Percentiles rank a stretch among this genome's conserved stretches.
Evolutionary conservation across 2,113 vertebrate species (phyloP).

Genomic region (Himantopus leucocephalus): DNA sequence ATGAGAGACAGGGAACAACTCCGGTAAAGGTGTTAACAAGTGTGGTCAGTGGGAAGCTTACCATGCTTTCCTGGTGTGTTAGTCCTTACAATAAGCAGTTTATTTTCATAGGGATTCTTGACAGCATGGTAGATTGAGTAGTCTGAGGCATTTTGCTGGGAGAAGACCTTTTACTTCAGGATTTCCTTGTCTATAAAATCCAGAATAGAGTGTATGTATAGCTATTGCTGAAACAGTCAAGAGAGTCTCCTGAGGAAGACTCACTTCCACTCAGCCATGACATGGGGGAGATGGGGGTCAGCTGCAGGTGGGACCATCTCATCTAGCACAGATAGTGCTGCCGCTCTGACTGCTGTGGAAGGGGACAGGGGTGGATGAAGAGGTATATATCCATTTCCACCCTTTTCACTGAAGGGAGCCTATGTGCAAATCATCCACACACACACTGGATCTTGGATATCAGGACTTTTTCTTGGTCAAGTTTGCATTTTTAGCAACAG

Average conservation of each 20-base stretch:
- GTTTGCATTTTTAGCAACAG: background rate
- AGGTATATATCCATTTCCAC: background rate
- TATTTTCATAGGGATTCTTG: background rate
- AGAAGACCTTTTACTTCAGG: background rate
- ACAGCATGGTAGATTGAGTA: background rate
- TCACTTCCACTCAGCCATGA: background rate
- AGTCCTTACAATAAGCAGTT: background rate
- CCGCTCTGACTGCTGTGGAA: background rate
- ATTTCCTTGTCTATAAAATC: background rate
- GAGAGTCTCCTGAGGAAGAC: background rate
- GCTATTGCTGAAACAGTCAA: background rate
- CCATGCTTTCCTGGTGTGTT: background rate
- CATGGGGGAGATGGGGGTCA: background rate
- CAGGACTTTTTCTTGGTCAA: background rate
- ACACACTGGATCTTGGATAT: background rate
- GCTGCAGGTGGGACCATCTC: background rate
- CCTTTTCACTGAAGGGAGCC: background rate
- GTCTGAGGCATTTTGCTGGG: background rate
- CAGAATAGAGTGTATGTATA: background rate
- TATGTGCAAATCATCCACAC: background rate
- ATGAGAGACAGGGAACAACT: background rate
- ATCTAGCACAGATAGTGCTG: background rate
- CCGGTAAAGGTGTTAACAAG: background rate
- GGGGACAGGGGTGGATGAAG: background rate
- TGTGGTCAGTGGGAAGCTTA: background rate